Conservation (phyloP, 2,797 vertebrate species). For the Lophius americanus region DNA sequence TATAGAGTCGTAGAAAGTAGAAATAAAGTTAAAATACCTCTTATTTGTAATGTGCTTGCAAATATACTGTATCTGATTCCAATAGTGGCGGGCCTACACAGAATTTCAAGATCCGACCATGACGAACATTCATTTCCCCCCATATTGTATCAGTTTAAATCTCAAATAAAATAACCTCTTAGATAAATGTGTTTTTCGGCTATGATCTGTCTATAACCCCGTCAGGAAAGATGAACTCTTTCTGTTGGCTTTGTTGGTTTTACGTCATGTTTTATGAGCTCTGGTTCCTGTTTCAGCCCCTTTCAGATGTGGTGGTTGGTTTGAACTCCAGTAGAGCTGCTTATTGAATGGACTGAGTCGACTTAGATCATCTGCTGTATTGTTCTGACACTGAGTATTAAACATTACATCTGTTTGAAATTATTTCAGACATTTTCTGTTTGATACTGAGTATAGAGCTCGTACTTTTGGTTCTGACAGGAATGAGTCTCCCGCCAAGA, state of each 20-base stretch:
- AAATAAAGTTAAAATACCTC: no score
- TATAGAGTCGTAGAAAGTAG: no score
- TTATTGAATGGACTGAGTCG: conserved; percentile 12
- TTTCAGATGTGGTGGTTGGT: conserved; percentile 22
- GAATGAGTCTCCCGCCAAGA: not conserved
- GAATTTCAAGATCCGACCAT: not conserved
- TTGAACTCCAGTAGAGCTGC: conserved; percentile 11
- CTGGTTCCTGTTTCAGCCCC: conserved; percentile 24
- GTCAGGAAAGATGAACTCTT: conserved; percentile 2
- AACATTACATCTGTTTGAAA: conserved; percentile 4
- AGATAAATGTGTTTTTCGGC: not conserved
- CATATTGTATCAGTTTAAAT: not conserved
- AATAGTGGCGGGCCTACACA: not conserved
- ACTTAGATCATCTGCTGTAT: conserved; percentile 5
- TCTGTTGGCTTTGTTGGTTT: conserved; percentile 26
- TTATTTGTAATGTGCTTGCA: no score
- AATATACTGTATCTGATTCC: no score
- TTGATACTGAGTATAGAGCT: conserved; percentile 1
- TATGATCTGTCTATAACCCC: not conserved
- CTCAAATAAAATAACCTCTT: conserved; percentile 1
- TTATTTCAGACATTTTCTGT: not conserved
- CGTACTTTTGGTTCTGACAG: not conserved
- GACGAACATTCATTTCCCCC: not conserved
- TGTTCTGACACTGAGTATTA: not conserved
- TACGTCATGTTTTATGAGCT: conserved; percentile 19